A percentile compares a stretch with the other conserved stretches of the same genome.
phyloP scores from a whole-genome alignment of 2,113 vertebrate species.

The Cebus imitator region DNA sequence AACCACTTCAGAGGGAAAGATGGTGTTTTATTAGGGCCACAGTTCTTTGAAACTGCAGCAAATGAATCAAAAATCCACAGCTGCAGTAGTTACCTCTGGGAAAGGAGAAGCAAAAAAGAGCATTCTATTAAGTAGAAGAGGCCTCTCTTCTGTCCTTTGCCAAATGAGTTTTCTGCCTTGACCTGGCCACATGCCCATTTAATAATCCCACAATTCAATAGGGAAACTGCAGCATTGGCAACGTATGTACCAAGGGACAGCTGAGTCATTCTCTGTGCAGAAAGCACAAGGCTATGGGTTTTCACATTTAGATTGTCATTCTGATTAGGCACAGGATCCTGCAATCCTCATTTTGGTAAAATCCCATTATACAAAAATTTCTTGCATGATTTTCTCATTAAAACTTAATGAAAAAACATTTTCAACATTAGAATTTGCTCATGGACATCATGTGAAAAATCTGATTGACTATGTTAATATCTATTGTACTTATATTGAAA shows the following conservation, averaged over 20 bases:
- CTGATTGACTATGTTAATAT: constrained; percentile 72
- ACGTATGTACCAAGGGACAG: not conserved
- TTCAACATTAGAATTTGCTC: constrained; percentile 47
- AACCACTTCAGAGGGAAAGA: not conserved
- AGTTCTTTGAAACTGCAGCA: not conserved
- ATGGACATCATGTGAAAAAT: constrained; percentile 70
- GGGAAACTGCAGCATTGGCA: constrained; percentile 41
- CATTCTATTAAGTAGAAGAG: not conserved
- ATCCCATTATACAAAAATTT: constrained; percentile 71
- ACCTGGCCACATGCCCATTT: constrained; percentile 51
- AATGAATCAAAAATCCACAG: not conserved
- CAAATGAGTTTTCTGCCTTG: not conserved
- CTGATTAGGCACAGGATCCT: not conserved
- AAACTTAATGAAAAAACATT: constrained; percentile 71
- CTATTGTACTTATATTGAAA: constrained; percentile 25
- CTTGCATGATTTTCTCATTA: constrained; percentile 69
- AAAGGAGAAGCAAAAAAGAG: constrained; percentile 12
- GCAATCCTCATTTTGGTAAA: constrained; percentile 55
- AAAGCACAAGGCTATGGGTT: constrained; percentile 13
- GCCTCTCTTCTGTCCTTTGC: not conserved
- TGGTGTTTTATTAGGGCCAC: not conserved
- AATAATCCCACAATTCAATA: constrained; percentile 66
- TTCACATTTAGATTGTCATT: constrained; percentile 37
- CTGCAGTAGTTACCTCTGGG: not conserved
- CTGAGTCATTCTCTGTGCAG: constrained; percentile 40